These are phyloP conservation scores for Drosophila subpulchrella DNA, from an alignment of 1,140 invertebrate genomes.

Conservation along the genomic window DNA sequence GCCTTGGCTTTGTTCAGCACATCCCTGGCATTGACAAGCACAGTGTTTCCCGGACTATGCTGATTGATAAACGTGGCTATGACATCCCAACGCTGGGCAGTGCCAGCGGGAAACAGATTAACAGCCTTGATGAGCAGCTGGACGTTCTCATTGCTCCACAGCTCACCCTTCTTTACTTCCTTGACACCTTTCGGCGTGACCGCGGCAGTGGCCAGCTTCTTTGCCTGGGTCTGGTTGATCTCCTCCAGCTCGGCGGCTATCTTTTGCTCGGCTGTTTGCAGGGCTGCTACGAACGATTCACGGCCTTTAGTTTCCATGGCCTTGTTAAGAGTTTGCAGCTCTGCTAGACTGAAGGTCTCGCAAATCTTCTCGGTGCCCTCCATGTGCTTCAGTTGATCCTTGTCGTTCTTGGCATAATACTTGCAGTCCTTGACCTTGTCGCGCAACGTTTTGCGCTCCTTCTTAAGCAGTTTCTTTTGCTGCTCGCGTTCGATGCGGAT, in stretches of 20 bases:
- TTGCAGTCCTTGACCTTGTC: conserved; percentile 94
- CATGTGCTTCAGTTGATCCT: conserved; percentile 93
- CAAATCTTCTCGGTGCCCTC: conserved; percentile 95
- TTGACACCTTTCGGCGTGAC: conserved; percentile 78
- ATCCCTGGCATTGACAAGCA: conserved; percentile 92
- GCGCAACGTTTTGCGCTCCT: conserved; percentile 93
- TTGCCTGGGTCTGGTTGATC: conserved; percentile 71
- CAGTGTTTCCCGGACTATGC: conserved; percentile 87
- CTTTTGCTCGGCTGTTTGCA: conserved; percentile 89
- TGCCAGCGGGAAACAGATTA: conserved; percentile 98
- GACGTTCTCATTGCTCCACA: conserved; percentile 93
- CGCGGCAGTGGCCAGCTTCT: conserved; percentile 47
- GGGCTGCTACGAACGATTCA: conserved; percentile 87
- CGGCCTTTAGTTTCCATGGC: conserved; percentile 88
- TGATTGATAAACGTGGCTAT: conserved; percentile 98
- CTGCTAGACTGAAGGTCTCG: conserved; percentile 89
- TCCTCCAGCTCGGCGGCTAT: conserved; percentile 90
- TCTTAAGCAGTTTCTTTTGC: conserved; percentile 92
- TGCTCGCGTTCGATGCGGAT: conserved; percentile 94
- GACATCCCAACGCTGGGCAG: conserved; percentile 97
- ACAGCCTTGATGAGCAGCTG: conserved; percentile 97
- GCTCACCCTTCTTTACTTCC: conserved; percentile 84
- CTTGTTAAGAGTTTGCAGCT: conserved; percentile 92
- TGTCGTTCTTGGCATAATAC: conserved; percentile 91
- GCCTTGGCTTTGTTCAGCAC: conserved; percentile 98